Percentiles rank a stretch among this genome's conserved stretches.
Conservation (phyloP, 2,113 vertebrate species). For the Verasper variegatus region DNA sequence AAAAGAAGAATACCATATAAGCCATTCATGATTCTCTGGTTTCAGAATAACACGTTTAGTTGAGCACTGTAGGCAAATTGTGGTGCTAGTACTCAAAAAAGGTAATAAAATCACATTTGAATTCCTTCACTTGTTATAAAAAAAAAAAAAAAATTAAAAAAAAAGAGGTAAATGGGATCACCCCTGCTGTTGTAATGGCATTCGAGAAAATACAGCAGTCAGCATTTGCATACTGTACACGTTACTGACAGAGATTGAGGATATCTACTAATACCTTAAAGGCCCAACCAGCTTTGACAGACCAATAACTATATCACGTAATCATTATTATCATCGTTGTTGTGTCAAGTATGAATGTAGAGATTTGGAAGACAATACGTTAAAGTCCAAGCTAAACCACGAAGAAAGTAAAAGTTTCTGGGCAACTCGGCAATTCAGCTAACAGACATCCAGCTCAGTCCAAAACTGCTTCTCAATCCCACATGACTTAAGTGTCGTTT, state of each 20-base stretch:
- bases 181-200: constrained; percentile 22
- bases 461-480: constrained; percentile 3
- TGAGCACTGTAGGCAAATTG: constrained; percentile 15
- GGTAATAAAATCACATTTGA: constrained; percentile 40
- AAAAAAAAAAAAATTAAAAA: not conserved
- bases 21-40: constrained; percentile 14
- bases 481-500: constrained; percentile 14
- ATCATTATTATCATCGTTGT: constrained; percentile 12
- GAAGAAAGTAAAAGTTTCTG: constrained; percentile 12
- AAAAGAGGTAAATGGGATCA: constrained; percentile 27
- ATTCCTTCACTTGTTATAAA: constrained; percentile 38
- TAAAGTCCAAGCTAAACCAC: constrained; percentile 11
- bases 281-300: constrained; percentile 32
- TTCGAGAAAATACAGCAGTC: constrained; percentile 34
- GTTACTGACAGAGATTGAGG: constrained; percentile 12
- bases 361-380: constrained; percentile 56
- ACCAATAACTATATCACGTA: constrained; percentile 4
- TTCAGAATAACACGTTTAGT: constrained; percentile 3
- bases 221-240: constrained; percentile 24
- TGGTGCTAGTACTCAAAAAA: constrained; percentile 3
- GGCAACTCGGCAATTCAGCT: constrained; percentile 7
- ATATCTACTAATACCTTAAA: constrained; percentile 14
- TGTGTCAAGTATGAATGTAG: constrained; percentile 14
- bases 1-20: not conserved
- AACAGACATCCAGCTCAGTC: not conserved